Base-by-base conservation (phyloP, 1,140 invertebrate species). In the Arctopsyche grandis region DNA sequence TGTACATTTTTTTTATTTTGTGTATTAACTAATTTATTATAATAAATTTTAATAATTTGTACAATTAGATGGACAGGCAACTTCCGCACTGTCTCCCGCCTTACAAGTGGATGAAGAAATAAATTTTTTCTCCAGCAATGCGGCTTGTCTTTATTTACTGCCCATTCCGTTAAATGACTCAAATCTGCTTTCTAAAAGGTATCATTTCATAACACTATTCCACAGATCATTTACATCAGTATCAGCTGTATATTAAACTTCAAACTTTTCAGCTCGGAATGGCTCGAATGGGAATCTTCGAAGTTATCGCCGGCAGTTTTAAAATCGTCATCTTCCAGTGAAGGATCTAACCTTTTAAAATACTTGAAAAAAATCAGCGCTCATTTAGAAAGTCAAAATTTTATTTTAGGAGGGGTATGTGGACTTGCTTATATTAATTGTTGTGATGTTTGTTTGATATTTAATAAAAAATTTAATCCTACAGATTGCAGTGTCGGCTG, bases 221-320 rank as follows among this genome's bases (percentile, higher is more conserved):
- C n/a, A n/a, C n/a, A n/a, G n/a, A n/a, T n/a, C n/a, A 69, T 46
- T 29, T 29, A 70, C 22, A 38, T 38, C 14, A 5, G 24, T 80
- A 60, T 70, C 60, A 69, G 29, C 74, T 75, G 52, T 24, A 71
- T 48, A 46, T 56, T 7, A 63, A 60, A 22, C 26, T 80, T 84
- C 48, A 82, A 84, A 73, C 56, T 84, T 83, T 69, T 83, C 77
- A 89, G 90, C 52, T 89, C 91, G 75, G 89, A 92, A 85, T 93
- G 93, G 91, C 85, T 94, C 69, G 94, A 96, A 86, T 95, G 94
- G 93, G 93, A 95, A 79, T 87, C 91, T 56, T 90, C 90, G 10
- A 87, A 91, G 56, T 89, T 95, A 48, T 89, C 91, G 79, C 93
- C 94, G 63, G 86, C 86, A 14, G 84, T 91, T 71, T 84, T 86